These are phyloP conservation scores for Hystrix brachyura DNA, from an alignment of 2,113 vertebrate genomes.

Conservation along the genomic window DNA sequence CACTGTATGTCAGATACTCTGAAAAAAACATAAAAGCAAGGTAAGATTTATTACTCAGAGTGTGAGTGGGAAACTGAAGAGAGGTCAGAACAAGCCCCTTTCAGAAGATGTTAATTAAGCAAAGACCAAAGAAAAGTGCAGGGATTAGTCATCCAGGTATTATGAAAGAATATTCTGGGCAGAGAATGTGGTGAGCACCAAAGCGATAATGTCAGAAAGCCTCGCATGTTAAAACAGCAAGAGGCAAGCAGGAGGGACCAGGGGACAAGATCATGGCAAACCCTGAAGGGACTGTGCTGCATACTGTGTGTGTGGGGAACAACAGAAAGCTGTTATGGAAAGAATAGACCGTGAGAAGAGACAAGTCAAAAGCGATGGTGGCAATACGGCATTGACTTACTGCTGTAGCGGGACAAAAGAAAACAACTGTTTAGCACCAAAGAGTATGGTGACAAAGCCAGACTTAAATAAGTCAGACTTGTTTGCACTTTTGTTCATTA, in stretches of 20 bases:
- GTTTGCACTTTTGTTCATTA: neutral
- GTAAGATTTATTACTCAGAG: neutral
- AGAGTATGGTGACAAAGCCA: neutral
- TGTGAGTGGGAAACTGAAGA: neutral
- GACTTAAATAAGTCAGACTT: neutral
- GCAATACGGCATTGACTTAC: neutral
- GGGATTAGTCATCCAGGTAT: neutral
- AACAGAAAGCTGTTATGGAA: neutral
- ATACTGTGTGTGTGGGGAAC: neutral
- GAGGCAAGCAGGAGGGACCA: neutral
- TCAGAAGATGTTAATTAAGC: conserved; percentile 37
- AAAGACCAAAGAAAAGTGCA: neutral
- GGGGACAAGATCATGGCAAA: neutral
- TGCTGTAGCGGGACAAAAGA: neutral
- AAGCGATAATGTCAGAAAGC: neutral
- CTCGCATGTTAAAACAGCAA: neutral
- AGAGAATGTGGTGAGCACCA: neutral
- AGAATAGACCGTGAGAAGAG: neutral
- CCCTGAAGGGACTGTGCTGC: neutral
- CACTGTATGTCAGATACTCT: neutral
- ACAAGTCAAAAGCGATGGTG: neutral
- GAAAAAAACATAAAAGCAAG: neutral
- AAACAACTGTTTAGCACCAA: neutral
- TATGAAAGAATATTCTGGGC: neutral
- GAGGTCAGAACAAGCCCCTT: neutral